Evolutionary conservation across 2,113 vertebrate genomes (phyloP), one percentile per base, ranked within the genome.

Genomic region (Leiothrix lutea): DNA sequence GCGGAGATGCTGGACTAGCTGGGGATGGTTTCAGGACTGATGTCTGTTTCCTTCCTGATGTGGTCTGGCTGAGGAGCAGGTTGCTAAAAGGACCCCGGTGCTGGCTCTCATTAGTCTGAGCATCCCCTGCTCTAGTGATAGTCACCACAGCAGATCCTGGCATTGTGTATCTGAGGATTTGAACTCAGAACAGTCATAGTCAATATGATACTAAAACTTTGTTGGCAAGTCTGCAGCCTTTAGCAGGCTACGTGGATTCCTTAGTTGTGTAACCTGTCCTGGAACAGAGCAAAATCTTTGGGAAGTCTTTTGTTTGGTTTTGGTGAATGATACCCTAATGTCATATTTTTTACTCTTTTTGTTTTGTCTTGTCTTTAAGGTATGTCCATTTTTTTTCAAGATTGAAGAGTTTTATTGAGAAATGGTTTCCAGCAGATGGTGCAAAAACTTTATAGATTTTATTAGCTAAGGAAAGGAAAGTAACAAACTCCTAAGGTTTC

Each of bases 401-500:
- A 58, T 14, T 33, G 9, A 65, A 66, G 62, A 62, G 3, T 42
- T 81, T 86, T 82, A 60, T 66, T 83, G 47, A 80, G 74, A 88
- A 95, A 78, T 56, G 6, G 4, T 96, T 93, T 88, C 54, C 81
- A 95, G 79, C 47, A 92, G 79, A 83, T 93, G 60, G 47, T 95
- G 67, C 67, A 94, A 95, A 94, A 93, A 73, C 54, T 69, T 80
- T 80, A 36, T 44, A 78, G 21, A 73, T 83, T 66, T 92, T 88
- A 38, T 90, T 93, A 90, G 18, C n/a, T 66, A 53, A 77, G 58
- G 8, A 94, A 77, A 56, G 11, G 18, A 69, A 95, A 82, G 26
- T 44, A 83, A 38, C 5, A 86, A 86, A 23, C 0, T 5, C 45
- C 8, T 83, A 45, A 75, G 26, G 12, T 62, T 92, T 92, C 33